A percentile compares a stretch with the other conserved stretches of the same genome.
Conservation (phyloP, 1,140 invertebrate genomes). For the Drosophila mojavensis region DNA sequence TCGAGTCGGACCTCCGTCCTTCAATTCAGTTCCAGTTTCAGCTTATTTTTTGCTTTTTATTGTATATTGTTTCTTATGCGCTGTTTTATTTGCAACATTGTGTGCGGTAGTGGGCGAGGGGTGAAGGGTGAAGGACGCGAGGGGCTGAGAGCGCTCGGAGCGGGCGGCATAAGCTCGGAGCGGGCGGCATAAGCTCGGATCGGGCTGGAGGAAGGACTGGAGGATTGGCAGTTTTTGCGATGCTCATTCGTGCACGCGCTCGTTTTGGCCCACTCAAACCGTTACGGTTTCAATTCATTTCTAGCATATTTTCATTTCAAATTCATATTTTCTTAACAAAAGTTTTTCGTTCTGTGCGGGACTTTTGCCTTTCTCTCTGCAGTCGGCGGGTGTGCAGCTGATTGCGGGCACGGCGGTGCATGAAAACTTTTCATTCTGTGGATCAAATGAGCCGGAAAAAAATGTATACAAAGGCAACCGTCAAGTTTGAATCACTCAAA, state of each 20-base stretch:
- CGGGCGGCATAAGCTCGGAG: background rate
- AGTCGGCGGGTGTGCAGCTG: slow-evolving; percentile 5
- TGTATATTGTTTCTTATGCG: slow-evolving; percentile 80
- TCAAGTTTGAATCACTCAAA: slow-evolving; percentile 82
- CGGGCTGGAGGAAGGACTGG: background rate
- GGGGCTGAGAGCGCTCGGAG: background rate
- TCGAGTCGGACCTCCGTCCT: slow-evolving; percentile 18
- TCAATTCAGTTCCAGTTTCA: slow-evolving; percentile 24
- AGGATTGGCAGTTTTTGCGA: slow-evolving; percentile 64
- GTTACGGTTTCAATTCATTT: slow-evolving; percentile 81
- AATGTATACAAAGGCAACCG: slow-evolving; percentile 79
- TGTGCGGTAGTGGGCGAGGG: slow-evolving; percentile 16
- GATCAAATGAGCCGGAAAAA: slow-evolving; percentile 80
- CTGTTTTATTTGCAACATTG: slow-evolving; percentile 82
- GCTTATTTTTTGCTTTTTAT: slow-evolving; percentile 57
- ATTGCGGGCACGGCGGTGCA: slow-evolving; percentile 25
- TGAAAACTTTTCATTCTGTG: slow-evolving; percentile 80
- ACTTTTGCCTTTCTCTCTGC: slow-evolving; percentile 52
- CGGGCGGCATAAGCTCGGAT: background rate
- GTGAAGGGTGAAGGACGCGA: no score
- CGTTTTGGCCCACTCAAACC: slow-evolving; percentile 67
- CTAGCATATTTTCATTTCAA: slow-evolving; percentile 82
- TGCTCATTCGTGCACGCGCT: slow-evolving; percentile 74
- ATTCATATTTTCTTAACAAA: slow-evolving; percentile 83
- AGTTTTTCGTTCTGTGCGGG: slow-evolving; percentile 69